Conservation (phyloP, 1,140 invertebrate species). For the Mizuhopecten yessoensis region DNA sequence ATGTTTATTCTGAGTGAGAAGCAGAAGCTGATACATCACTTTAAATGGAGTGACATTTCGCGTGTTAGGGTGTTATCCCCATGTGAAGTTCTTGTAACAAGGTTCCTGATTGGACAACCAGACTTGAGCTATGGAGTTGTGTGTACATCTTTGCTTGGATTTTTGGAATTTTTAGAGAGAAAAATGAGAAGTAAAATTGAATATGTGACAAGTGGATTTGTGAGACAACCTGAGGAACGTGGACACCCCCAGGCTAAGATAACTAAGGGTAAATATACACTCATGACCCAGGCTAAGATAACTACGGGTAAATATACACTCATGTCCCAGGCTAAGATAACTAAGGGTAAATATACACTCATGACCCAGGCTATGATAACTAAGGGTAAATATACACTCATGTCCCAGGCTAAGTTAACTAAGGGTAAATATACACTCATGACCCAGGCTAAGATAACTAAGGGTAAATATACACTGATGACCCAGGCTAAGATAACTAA, state of each 20-base stretch:
- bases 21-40: conserved; percentile 63
- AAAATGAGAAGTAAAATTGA: conserved; percentile 58
- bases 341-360: too few relatives aligned
- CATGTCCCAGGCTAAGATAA: too few relatives aligned
- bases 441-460: too few relatives aligned
- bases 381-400: too few relatives aligned
- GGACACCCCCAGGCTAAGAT: not conserved
- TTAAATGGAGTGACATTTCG: conserved; percentile 63
- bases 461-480: too few relatives aligned
- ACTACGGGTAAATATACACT: not conserved
- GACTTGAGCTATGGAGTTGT: conserved; percentile 63
- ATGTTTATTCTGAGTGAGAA: conserved; percentile 59
- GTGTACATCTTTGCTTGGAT: conserved; percentile 49
- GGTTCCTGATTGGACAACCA: conserved; percentile 60
- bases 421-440: too few relatives aligned
- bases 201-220: conserved; percentile 41
- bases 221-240: not conserved
- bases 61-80: conserved; percentile 59
- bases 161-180: conserved; percentile 54
- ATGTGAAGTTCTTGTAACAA: conserved; percentile 64
- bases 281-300: not conserved
- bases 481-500: too few relatives aligned
- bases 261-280: too few relatives aligned
- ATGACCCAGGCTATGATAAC: too few relatives aligned
- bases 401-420: too few relatives aligned